phyloP scores from a whole-genome alignment of 2,888 invertebrate species.

The Plusia festucae region DNA sequence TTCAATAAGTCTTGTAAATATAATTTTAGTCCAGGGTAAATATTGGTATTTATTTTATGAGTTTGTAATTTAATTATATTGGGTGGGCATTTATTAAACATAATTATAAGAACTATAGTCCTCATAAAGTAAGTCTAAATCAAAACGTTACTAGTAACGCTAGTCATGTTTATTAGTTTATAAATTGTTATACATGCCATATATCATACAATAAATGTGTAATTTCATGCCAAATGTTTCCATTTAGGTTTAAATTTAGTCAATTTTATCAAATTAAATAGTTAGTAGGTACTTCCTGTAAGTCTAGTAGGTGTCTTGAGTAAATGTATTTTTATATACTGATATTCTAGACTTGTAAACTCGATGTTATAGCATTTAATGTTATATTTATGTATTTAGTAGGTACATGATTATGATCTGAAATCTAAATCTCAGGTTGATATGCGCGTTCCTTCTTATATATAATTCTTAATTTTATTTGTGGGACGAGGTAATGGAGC shows the following conservation, averaged over 20 bases:
- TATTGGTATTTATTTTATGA: constrained; percentile 41
- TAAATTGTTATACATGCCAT: constrained; percentile 62
- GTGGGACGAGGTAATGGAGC: constrained; percentile 28
- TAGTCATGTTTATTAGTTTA: constrained; percentile 68
- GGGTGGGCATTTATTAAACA: constrained; percentile 43
- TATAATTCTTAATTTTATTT: constrained; percentile 38
- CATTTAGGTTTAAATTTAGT: constrained; percentile 55
- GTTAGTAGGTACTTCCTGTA: constrained; percentile 21
- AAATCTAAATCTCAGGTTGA: constrained; percentile 45
- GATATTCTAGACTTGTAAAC: constrained; percentile 42
- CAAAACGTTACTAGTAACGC: constrained; percentile 70
- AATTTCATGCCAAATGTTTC: constrained; percentile 66
- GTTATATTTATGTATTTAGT: constrained; percentile 23
- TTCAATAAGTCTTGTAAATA: constrained; percentile 50
- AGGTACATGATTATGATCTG: constrained; percentile 40
- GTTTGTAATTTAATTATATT: constrained; percentile 38
- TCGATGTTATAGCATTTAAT: constrained; percentile 40
- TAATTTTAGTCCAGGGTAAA: constrained; percentile 47
- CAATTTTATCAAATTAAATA: constrained; percentile 46
- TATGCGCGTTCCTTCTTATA: constrained; percentile 39
- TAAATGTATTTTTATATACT: constrained; percentile 62
- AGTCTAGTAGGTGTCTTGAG: constrained; percentile 39
- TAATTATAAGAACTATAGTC: constrained; percentile 35
- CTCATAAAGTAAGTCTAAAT: constrained; percentile 52
- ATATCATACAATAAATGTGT: constrained; percentile 60